Evolutionary conservation across 1,140 invertebrate species (phyloP).

Genomic region (Amyelois transitella): DNA sequence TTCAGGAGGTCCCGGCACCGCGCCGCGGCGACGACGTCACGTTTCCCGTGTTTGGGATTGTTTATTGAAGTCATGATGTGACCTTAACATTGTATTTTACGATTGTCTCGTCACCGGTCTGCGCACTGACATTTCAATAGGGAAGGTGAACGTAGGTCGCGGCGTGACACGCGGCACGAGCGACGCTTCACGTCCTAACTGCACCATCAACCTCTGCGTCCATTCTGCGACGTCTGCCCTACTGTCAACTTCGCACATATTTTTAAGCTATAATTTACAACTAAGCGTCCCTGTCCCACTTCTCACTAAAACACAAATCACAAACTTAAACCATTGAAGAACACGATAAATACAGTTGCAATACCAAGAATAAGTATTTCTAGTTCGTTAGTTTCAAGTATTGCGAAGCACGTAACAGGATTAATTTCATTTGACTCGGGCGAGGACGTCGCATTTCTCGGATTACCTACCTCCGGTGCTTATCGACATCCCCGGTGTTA

Average conservation of each 20-base stretch:
- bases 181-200: slow-evolving; percentile 23
- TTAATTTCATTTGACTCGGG: slow-evolving; percentile 34
- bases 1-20: slow-evolving; percentile 50
- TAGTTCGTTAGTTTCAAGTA: neutral
- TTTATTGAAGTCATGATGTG: slow-evolving; percentile 74
- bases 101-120: slow-evolving; percentile 68
- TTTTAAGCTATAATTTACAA: slow-evolving; percentile 5
- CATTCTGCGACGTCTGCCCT: slow-evolving; percentile 8
- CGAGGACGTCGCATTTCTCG: slow-evolving; percentile 44
- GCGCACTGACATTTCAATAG: slow-evolving; percentile 71
- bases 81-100: slow-evolving; percentile 73
- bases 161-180: slow-evolving; percentile 59
- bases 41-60: slow-evolving; percentile 68
- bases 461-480: slow-evolving; percentile 48
- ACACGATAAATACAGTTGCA: neutral
- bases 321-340: neutral
- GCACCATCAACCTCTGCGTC: slow-evolving; percentile 19
- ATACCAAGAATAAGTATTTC: neutral
- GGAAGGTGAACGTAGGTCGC: slow-evolving; percentile 62
- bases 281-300: neutral
- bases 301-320: neutral
- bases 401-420: slow-evolving; percentile 8
- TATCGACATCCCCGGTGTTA: slow-evolving; percentile 57
- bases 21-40: slow-evolving; percentile 53
- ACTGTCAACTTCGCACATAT: slow-evolving; percentile 1